Conservation (phyloP, 2,888 invertebrate species). For the Odontomyia ornata region DNA sequence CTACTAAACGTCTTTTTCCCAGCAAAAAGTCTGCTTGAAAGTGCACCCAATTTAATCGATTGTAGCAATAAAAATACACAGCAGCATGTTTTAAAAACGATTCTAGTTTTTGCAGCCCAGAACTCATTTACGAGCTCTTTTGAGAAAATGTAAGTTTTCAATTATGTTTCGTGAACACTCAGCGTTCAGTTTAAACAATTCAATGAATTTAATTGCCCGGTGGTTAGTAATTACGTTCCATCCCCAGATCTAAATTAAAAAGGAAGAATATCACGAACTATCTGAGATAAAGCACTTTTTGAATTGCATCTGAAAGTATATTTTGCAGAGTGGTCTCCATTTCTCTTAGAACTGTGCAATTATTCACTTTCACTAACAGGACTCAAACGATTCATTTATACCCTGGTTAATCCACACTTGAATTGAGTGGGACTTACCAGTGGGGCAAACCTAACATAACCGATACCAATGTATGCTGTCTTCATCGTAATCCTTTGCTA, state of each 20-base stretch:
- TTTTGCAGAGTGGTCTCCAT: not conserved
- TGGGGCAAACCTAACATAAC: not conserved
- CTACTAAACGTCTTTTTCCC: too few relatives aligned
- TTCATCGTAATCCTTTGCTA: constrained; percentile 19
- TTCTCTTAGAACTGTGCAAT: not conserved
- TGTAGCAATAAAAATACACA: too few relatives aligned
- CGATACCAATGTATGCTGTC: not conserved
- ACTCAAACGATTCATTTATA: not conserved
- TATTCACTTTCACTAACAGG: constrained; percentile 22
- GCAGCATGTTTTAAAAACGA: too few relatives aligned
- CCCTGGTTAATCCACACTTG: not conserved
- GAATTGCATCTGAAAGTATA: not conserved
- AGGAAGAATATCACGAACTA: too few relatives aligned
- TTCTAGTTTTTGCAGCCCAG: too few relatives aligned
- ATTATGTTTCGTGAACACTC: not conserved
- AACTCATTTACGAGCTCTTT: not conserved
- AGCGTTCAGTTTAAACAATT: not conserved
- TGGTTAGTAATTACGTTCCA: constrained; percentile 1
- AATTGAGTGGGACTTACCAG: constrained; percentile 17
- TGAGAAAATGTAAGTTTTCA: not conserved
- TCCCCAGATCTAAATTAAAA: too few relatives aligned
- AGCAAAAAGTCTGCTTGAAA: too few relatives aligned
- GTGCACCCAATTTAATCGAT: too few relatives aligned
- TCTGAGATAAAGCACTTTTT: not conserved
- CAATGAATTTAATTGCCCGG: constrained; percentile 4